Conservation (phyloP, 2,888 invertebrate species). For the Leptinotarsa peninsularis region DNA sequence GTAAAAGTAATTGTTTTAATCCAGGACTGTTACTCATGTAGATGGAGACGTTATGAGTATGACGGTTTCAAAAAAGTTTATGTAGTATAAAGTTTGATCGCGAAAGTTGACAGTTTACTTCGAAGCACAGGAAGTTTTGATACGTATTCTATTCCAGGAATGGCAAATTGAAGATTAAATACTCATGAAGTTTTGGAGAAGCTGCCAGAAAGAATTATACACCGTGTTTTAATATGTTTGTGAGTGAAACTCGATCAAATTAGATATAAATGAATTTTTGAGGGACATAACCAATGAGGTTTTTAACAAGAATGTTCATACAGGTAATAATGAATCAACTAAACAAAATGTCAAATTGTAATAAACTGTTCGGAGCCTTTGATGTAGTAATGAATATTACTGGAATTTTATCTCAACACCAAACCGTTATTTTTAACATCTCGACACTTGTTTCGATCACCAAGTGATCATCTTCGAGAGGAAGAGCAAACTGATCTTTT, state of each 20-base stretch:
- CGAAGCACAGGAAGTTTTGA: background rate
- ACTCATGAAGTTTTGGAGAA: background rate
- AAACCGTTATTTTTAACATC: too few relatives aligned
- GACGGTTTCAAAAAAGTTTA: slow-evolving; percentile 1
- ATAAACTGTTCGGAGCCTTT: too few relatives aligned
- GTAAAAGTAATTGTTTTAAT: background rate
- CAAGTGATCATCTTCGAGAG: too few relatives aligned
- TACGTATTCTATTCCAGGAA: background rate
- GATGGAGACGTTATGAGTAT: slow-evolving; percentile 5
- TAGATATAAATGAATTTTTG: background rate
- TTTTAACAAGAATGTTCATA: too few relatives aligned
- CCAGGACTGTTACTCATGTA: slow-evolving; percentile 6
- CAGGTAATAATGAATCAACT: too few relatives aligned
- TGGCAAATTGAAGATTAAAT: slow-evolving; percentile 8
- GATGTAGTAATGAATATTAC: too few relatives aligned
- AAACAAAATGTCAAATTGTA: too few relatives aligned
- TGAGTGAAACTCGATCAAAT: background rate
- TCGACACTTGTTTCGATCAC: too few relatives aligned
- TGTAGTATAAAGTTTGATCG: background rate
- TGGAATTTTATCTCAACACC: too few relatives aligned
- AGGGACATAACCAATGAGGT: too few relatives aligned
- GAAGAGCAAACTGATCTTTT: too few relatives aligned
- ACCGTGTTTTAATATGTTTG: background rate
- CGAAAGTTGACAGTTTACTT: background rate
- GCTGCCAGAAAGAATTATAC: background rate